Evolutionary conservation across 2,797 vertebrate species (phyloP).

Genomic region (Microctenopoma steveboyesi): DNA sequence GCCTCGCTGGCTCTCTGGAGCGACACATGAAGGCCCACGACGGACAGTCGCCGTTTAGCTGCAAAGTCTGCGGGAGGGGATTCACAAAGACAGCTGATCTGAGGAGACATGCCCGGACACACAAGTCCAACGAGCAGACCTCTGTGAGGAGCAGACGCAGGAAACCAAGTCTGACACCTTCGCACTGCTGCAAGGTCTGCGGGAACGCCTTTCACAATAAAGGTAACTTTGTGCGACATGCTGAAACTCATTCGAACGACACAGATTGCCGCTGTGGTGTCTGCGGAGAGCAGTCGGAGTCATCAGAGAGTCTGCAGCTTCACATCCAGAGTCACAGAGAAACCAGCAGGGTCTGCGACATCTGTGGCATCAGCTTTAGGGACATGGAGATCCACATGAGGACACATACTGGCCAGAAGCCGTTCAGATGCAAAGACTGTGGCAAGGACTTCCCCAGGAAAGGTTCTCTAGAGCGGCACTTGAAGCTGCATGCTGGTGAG

Average conservation of each 20-base stretch:
- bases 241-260: constrained; percentile 54
- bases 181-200: constrained; percentile 60
- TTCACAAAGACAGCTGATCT: constrained; percentile 39
- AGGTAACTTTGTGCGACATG: constrained; percentile 63
- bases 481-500: constrained; percentile 64
- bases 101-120: constrained; percentile 39
- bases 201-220: constrained; percentile 54
- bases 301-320: constrained; percentile 46
- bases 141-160: neutral
- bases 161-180: constrained; percentile 30
- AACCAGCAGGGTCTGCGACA: constrained; percentile 45
- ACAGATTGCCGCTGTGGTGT: constrained; percentile 47
- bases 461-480: constrained; percentile 66
- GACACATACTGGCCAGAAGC: constrained; percentile 53
- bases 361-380: constrained; percentile 61
- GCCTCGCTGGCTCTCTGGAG: constrained; percentile 43
- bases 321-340: constrained; percentile 66
- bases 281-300: constrained; percentile 42
- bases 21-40: constrained; percentile 49
- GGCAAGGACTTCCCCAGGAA: constrained; percentile 73
- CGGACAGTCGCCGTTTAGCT: constrained; percentile 29
- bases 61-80: constrained; percentile 39
- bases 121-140: neutral
- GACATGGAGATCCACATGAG: constrained; percentile 71
- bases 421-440: constrained; percentile 68